Percentiles rank a stretch among this genome's conserved stretches.
Evolutionary conservation across 2,888 invertebrate genomes (phyloP).

Genomic region (Lepidocyrtinus sp.): DNA sequence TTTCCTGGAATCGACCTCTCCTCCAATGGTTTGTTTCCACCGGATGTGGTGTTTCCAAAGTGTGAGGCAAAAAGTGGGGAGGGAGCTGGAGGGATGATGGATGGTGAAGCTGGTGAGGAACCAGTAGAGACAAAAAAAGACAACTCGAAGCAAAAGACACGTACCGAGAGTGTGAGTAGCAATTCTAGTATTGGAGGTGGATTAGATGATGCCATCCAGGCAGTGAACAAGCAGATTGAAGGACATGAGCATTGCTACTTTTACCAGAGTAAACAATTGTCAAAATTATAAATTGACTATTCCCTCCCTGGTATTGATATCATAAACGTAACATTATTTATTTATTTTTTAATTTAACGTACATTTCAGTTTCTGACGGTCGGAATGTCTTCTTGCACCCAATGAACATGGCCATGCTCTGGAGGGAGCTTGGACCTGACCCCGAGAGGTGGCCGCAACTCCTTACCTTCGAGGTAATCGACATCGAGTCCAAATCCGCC

Average conservation of each 20-base stretch:
- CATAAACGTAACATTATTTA: background rate
- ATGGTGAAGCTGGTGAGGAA: no score
- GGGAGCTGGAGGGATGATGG: no score
- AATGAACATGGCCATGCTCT: conserved; percentile 90
- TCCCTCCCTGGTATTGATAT: background rate
- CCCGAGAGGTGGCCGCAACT: conserved; percentile 83
- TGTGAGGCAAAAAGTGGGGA: no score
- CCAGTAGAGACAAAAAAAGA: background rate
- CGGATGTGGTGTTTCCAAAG: conserved; percentile 6
- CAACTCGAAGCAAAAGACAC: conserved; percentile 20
- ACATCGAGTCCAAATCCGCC: conserved; percentile 89
- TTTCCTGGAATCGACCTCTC: conserved; percentile 54
- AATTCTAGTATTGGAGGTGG: conserved; percentile 63
- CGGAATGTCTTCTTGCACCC: conserved; percentile 94
- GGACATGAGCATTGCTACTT: conserved; percentile 81
- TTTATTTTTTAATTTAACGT: background rate
- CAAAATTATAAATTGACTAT: background rate
- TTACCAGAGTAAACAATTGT: conserved; percentile 82
- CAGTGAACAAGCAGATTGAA: conserved; percentile 32
- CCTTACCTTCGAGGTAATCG: conserved; percentile 85
- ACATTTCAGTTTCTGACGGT: conserved; percentile 84
- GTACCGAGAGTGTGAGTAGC: conserved; percentile 71
- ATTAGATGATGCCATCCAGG: conserved; percentile 13
- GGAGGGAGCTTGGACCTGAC: conserved; percentile 84
- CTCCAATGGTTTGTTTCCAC: conserved; percentile 23